Base-by-base conservation (phyloP, 1,140 invertebrate genomes). In the Drosophila nigromelanica region DNA sequence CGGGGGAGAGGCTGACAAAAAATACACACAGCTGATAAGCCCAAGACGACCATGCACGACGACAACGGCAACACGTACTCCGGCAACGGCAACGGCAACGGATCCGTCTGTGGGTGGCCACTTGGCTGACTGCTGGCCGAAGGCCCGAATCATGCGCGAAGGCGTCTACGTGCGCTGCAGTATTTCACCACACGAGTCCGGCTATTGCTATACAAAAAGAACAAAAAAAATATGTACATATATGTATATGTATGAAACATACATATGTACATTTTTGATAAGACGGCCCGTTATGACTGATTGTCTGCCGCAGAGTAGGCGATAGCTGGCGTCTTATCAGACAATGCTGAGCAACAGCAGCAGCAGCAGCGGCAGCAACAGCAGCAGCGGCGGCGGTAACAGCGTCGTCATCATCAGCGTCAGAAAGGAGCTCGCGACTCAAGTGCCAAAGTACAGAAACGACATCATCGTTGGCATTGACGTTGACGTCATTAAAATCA, bases 211-310 rank as follows among this genome's bases (percentile, higher is more conserved):
- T 55, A 40, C 24, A 33, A 33, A 7, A 18, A 18, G 18, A 18
- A 18, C 2, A 18, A 1, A 18, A 18, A 18, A n/a, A n/a, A n/a
- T n/a, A n/a, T n/a, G n/a, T n/a, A n/a, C n/a, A n/a, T 18, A 18
- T 18, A 18, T 18, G 18, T 18, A 18, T 18, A 18, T 2, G 18
- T 18, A n/a, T n/a, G n/a, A n/a, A n/a, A n/a, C n/a, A n/a, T n/a
- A n/a, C n/a, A n/a, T n/a, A n/a, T n/a, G n/a, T n/a, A n/a, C n/a
- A n/a, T n/a, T n/a, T n/a, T 42, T 55, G 81, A 85, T 85, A 85
- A 85, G 80, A 24, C 56, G 61, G 37, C 15, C 58, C 64, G 66
- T 68, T 87, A 86, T 86, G 82, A 86, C 81, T 86, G 81, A 87
- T 81, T 87, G 81, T 86, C 82, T 86, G 74, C 68, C 76, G 39